These are phyloP conservation scores for Apodemus agrarius DNA, from an alignment of 2,797 vertebrate genomes.

Conservation along the genomic window DNA sequence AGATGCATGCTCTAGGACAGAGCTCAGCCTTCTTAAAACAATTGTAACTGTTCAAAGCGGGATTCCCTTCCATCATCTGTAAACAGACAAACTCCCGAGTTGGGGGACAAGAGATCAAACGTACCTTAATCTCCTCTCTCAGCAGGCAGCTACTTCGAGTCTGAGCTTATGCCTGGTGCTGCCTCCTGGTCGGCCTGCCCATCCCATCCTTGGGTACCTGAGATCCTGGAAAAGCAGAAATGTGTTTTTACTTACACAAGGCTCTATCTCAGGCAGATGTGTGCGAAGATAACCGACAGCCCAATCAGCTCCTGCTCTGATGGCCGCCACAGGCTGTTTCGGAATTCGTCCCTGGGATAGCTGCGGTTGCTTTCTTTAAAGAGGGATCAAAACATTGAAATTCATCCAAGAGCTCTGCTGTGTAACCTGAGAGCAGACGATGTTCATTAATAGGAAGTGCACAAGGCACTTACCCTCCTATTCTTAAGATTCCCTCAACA, in stretches of 20 bases:
- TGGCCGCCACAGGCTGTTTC: constrained; percentile 49
- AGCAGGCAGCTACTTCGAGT: constrained; percentile 58
- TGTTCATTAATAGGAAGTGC: constrained; percentile 8
- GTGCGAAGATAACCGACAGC: constrained; percentile 51
- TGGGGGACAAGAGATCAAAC: constrained; percentile 80
- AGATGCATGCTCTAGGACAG: not conserved
- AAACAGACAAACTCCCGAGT: constrained; percentile 63
- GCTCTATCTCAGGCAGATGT: constrained; percentile 68
- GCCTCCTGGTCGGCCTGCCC: constrained; percentile 51
- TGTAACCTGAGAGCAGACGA: constrained; percentile 63
- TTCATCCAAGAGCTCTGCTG: constrained; percentile 58
- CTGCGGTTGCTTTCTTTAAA: constrained; percentile 71
- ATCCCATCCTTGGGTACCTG: constrained; percentile 1
- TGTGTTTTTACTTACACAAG: constrained; percentile 69
- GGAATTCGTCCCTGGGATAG: constrained; percentile 72
- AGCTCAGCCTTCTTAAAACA: constrained; percentile 51
- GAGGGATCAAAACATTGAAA: constrained; percentile 77
- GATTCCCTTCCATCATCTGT: constrained; percentile 59
- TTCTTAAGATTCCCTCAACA: constrained; percentile 28
- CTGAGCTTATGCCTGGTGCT: constrained; percentile 63
- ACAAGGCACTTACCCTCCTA: constrained; percentile 3
- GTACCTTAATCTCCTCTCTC: constrained; percentile 80
- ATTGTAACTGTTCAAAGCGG: constrained; percentile 71
- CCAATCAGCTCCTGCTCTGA: constrained; percentile 15
- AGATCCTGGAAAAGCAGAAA: constrained; percentile 64